Evolutionary conservation across 2,888 invertebrate genomes (phyloP).

Genomic region (Hypolimnas misippus): DNA sequence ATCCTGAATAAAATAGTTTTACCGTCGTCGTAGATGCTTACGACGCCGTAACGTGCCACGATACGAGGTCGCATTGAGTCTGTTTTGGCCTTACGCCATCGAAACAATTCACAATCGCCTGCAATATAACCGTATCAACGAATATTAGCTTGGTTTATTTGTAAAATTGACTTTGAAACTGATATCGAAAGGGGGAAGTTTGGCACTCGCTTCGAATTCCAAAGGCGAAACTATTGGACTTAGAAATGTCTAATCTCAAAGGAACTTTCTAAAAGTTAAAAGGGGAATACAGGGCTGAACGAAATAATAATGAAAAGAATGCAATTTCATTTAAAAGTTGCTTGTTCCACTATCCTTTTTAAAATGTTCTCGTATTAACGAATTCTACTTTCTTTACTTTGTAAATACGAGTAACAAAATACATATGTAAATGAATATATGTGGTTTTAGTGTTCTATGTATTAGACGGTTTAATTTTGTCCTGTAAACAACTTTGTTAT

Average conservation of each 20-base stretch:
- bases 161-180: slow-evolving; percentile 24
- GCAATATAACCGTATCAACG: slow-evolving; percentile 12
- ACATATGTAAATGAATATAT: no score
- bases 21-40: no score
- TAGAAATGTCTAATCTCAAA: slow-evolving; percentile 31
- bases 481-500: no score
- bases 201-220: slow-evolving; percentile 30
- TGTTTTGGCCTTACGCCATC: no score
- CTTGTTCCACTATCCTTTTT: slow-evolving; percentile 6
- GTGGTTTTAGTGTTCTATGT: no score
- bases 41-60: no score
- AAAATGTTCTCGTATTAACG: slow-evolving; percentile 10
- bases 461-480: no score
- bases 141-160: slow-evolving; percentile 23
- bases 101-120: neutral
- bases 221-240: slow-evolving; percentile 32
- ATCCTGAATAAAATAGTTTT: no score
- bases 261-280: slow-evolving; percentile 31
- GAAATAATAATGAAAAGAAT: slow-evolving; percentile 36
- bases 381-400: neutral
- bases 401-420: neutral
- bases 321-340: slow-evolving; percentile 31
- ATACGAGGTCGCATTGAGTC: no score
- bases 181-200: slow-evolving; percentile 35
- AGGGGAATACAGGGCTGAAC: slow-evolving; percentile 17